Conservation (phyloP, 2,797 vertebrate species). For the Siniperca obscura region DNA sequence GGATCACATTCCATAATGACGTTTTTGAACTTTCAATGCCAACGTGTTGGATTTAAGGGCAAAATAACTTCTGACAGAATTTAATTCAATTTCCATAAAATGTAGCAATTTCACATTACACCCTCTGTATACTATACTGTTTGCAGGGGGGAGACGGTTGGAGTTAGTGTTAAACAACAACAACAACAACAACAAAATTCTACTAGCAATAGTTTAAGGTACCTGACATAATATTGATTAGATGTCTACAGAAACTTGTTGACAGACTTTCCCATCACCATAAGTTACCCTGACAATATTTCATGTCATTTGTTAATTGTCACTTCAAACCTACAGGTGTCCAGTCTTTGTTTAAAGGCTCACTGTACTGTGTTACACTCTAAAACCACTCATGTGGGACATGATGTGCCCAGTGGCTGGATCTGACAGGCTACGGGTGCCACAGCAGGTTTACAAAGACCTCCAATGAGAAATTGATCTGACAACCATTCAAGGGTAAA, state of each 20-base stretch:
- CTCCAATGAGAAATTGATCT: conserved; percentile 83
- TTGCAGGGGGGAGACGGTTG: too few relatives aligned
- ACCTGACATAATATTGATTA: neutral
- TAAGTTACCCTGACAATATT: conserved; percentile 1
- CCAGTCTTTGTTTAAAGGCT: conserved; percentile 60
- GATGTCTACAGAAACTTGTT: neutral
- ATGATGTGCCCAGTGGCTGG: conserved; percentile 69
- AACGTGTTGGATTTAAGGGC: neutral
- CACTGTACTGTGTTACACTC: conserved; percentile 42
- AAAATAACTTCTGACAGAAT: neutral
- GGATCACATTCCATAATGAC: neutral
- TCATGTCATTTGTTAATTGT: conserved; percentile 26
- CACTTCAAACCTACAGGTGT: conserved; percentile 26
- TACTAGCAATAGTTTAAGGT: neutral
- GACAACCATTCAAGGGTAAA: conserved; percentile 84
- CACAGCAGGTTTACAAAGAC: conserved; percentile 75
- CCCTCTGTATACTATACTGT: neutral
- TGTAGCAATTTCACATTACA: neutral
- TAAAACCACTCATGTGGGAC: conserved; percentile 60
- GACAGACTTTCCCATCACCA: neutral
- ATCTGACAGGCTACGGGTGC: conserved; percentile 72
- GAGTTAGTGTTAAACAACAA: neutral
- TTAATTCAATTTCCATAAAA: neutral
- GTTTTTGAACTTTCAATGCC: neutral
- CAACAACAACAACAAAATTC: too few relatives aligned